phyloP scores from a whole-genome alignment of 2,797 vertebrate species.

The Gymnoscopelus microlampas region DNA sequence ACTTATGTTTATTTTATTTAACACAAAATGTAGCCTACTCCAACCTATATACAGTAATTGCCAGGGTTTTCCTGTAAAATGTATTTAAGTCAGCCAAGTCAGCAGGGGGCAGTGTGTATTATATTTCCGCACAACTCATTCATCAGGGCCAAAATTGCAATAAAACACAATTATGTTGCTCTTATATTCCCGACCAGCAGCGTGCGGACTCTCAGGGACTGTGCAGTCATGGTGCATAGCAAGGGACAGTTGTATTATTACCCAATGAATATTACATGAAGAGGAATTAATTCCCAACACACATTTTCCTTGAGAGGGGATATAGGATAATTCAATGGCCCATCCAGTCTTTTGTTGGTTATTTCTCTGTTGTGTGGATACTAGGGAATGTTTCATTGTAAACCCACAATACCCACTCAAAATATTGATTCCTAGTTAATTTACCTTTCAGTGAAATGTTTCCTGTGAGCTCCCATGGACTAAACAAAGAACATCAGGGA shows the following conservation, averaged over 20 bases:
- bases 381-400: neutral
- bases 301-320: slow-evolving; percentile 21
- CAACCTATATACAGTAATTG: neutral
- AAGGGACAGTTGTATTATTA: slow-evolving; percentile 43
- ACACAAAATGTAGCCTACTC: slow-evolving; percentile 2
- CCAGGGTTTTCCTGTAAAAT: neutral
- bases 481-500: neutral
- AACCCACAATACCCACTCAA: slow-evolving; percentile 7
- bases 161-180: slow-evolving; percentile 19
- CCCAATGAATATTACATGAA: slow-evolving; percentile 63
- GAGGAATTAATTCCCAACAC: slow-evolving; percentile 48
- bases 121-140: slow-evolving; percentile 1
- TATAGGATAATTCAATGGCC: slow-evolving; percentile 22
- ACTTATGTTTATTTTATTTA: slow-evolving; percentile 8
- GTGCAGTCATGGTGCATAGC: slow-evolving; percentile 24
- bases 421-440: slow-evolving; percentile 20
- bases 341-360: slow-evolving; percentile 24
- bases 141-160: slow-evolving; percentile 22
- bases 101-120: slow-evolving; percentile 6
- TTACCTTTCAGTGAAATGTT: neutral
- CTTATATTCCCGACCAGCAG: slow-evolving; percentile 13
- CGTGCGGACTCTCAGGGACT: slow-evolving; percentile 24
- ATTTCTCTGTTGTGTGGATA: slow-evolving; percentile 33
- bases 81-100: slow-evolving; percentile 21
- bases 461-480: neutral